Evolutionary conservation across 2,888 invertebrate species (phyloP), one percentile per base, ranked within the genome.

Genomic region (Epistrophe eligans): DNA sequence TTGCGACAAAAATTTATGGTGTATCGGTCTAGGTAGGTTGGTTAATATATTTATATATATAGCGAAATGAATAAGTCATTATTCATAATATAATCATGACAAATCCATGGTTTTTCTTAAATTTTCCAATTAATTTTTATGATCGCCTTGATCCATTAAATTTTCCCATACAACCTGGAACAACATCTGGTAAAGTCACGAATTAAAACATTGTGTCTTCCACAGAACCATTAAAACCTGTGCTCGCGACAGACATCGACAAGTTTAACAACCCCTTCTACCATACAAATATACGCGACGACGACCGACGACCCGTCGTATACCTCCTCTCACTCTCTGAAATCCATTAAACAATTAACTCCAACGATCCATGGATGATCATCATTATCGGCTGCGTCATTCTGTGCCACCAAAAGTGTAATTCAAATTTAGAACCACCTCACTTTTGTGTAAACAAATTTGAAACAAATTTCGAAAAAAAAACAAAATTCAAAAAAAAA

Each of bases 401-500:
- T 43, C 62, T 71, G 10, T 79, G 64, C 87, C 82, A 87, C 79
- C 74, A n/a, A 79, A 24, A 83, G 71, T 71, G 77, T 66, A 66
- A 83, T 74, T 87, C 82, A 83, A 83, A 87, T 83, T 87, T 87
- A 83, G 87, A 87, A 79, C 76, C 87, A 83, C 71, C 87, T 83
- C 79, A 70, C 43, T 43, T 40, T 71, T 50, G 71, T 66, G 83
- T 87, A 87, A 87, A 87, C 87, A 87, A 79, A 58, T 79, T 67
- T 77, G 57, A 66, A 77, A 84, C 57, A 58, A 80, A 76, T 62
- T 71, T 40, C 13, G 0, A 35, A 77, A 83, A 77, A 13, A 11
- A 40, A 70, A 70, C 77, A 62, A 90, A 90, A 90, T 89, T n/a
- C 90, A 89, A 4, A 6, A 90, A 90, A 89, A 89, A 89, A 89